These are phyloP conservation scores for Synaphobranchus kaupii DNA, from an alignment of 2,797 vertebrate genomes.

Conservation along the genomic window DNA sequence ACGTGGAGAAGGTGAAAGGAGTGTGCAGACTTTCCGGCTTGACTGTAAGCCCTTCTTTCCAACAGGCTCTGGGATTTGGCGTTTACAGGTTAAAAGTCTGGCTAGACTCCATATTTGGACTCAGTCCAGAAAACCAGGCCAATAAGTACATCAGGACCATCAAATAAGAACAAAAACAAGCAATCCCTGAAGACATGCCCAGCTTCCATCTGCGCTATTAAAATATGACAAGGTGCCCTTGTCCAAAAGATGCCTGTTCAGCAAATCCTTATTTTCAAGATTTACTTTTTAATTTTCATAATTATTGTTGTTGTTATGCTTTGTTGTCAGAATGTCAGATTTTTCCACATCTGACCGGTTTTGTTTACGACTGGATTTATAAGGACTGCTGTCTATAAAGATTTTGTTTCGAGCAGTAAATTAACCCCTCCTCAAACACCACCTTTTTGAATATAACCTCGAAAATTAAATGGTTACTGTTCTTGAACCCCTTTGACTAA, in stretches of 20 bases:
- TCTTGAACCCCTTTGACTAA: too few relatives aligned
- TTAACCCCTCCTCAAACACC: not conserved
- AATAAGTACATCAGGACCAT: constrained; percentile 15
- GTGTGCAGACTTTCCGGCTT: too few relatives aligned
- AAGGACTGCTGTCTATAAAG: not conserved
- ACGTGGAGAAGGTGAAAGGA: too few relatives aligned
- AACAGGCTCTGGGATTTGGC: not conserved
- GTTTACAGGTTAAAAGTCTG: not conserved
- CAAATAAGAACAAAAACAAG: not conserved
- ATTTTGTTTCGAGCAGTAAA: not conserved
- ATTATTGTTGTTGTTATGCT: not conserved
- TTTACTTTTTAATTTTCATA: constrained; percentile 7
- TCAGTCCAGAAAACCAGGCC: not conserved
- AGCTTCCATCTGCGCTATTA: not conserved
- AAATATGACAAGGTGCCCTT: constrained; percentile 14
- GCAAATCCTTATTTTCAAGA: not conserved
- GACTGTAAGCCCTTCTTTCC: not conserved
- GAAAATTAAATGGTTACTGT: too few relatives aligned
- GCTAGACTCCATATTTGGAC: not conserved
- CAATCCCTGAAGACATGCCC: constrained; percentile 5
- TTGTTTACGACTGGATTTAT: not conserved
- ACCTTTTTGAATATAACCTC: too few relatives aligned
- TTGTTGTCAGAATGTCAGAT: not conserved
- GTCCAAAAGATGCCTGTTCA: not conserved
- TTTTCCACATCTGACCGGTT: not conserved